phyloP scores from a whole-genome alignment of 2,797 vertebrate genomes.

The Kryptopterus vitreolus region DNA sequence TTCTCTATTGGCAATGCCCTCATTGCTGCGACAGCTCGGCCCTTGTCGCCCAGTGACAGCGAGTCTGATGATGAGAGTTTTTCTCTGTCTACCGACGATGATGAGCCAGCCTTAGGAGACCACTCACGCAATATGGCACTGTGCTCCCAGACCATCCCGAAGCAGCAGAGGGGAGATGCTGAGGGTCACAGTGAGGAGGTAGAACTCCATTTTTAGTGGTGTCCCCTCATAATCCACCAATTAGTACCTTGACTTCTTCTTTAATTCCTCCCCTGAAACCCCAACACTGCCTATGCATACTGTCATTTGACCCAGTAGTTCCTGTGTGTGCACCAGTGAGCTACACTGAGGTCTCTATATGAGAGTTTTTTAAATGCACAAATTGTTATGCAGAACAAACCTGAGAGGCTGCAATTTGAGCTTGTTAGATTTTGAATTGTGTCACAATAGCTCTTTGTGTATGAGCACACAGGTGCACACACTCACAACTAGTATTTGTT shows the following conservation, averaged over 20 bases:
- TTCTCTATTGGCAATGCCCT: constrained; percentile 36
- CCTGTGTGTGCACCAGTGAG: constrained; percentile 33
- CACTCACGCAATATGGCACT: constrained; percentile 62
- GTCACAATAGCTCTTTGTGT: not conserved
- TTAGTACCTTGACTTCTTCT: constrained; percentile 12
- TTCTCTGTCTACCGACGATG: constrained; percentile 66
- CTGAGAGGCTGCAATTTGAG: not conserved
- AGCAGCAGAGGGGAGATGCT: constrained; percentile 65
- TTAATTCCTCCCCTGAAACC: not conserved
- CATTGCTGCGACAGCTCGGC: constrained; percentile 53
- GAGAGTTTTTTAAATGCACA: not conserved
- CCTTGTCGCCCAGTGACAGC: constrained; percentile 55
- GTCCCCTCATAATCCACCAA: constrained; percentile 44
- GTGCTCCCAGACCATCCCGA: constrained; percentile 34
- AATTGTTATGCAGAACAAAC: not conserved
- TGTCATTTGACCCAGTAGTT: not conserved
- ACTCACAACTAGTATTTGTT: not conserved
- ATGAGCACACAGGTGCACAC: constrained; percentile 22
- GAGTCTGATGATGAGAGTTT: constrained; percentile 70
- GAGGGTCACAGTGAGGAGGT: constrained; percentile 65
- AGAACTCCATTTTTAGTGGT: constrained; percentile 80
- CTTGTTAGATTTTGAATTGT: not conserved
- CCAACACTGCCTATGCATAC: not conserved
- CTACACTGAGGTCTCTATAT: not conserved
- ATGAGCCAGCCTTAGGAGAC: constrained; percentile 63